Evolutionary conservation across 1,140 invertebrate species (phyloP).

Genomic region (Andrena cerasifolii): DNA sequence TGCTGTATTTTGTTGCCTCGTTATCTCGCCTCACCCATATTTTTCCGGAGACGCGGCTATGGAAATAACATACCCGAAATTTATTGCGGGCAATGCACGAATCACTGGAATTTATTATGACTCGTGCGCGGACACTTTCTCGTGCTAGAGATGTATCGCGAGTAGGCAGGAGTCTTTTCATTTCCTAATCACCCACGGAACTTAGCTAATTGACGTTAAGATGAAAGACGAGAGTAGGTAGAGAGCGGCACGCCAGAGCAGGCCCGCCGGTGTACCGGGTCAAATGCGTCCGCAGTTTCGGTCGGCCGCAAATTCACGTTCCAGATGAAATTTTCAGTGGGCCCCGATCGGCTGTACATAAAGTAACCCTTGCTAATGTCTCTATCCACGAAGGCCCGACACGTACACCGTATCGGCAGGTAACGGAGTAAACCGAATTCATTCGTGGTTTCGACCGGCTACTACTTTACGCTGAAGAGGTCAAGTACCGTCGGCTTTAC

Average conservation of each 20-base stretch:
- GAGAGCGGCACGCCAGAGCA: not conserved
- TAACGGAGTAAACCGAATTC: constrained; percentile 51
- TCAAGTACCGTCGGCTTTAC: constrained; percentile 68
- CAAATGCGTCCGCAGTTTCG: constrained; percentile 1
- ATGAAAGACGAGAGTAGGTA: not conserved
- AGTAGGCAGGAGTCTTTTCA: too few relatives aligned
- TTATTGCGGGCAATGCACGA: constrained; percentile 27
- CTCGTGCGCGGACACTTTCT: too few relatives aligned
- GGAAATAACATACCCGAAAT: constrained; percentile 40
- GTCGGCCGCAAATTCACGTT: constrained; percentile 25
- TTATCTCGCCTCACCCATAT: constrained; percentile 22
- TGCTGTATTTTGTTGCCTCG: constrained; percentile 21
- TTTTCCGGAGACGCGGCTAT: constrained; percentile 7
- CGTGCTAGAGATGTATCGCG: too few relatives aligned
- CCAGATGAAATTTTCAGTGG: constrained; percentile 34
- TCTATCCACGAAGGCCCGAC: constrained; percentile 27
- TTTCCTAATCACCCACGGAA: not conserved
- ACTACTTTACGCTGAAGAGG: constrained; percentile 60
- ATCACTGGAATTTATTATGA: constrained; percentile 43
- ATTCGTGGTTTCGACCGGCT: constrained; percentile 54
- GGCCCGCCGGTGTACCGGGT: not conserved
- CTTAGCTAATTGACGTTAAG: not conserved
- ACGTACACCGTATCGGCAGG: constrained; percentile 24
- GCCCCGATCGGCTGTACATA: constrained; percentile 30
- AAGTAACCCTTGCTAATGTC: constrained; percentile 48